Base-by-base conservation (phyloP, 2,113 vertebrate genomes). In the Myotis yumanensis region DNA sequence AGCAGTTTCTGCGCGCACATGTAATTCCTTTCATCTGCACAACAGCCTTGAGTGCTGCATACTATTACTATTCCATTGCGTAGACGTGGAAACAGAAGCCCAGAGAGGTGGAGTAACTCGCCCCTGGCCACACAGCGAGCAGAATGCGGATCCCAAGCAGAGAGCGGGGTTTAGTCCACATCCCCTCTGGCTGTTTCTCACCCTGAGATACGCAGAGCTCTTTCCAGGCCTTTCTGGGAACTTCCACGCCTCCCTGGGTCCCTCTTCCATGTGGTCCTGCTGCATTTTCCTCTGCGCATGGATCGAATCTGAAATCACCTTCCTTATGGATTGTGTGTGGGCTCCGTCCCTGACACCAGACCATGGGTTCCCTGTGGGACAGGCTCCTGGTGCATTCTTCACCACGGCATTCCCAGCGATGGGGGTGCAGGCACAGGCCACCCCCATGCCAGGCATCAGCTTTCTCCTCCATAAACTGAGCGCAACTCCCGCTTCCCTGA, bases 221-320 rank as follows among this genome's bases (percentile, higher is more conserved):
- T 9, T 17, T 77, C 14, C 32, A 72, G 77, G 43, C 20, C 86
- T 64, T 52, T 71, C 40, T 3, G 14, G 82, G 28, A 51, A 5
- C 59, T 25, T 71, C 51, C 5, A 14, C 12, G 1, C 37, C 3
- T 54, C 64, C 0, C 1, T 0, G 7, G 1, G 32, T 3, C 35
- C 0, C 84, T n/a, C 51, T 72, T 2, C 8, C 43, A 0, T 0
- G 0, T 0, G 35, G 22, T 5, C 35, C 73, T 54, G 68, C 43
- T 35, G 6, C 18, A 1, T 23, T 16, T 73, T 25, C n/a, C 12
- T 30, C 23, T 0, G 14, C 5, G 5, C 32, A 5, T 28, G 0
- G 14, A 23, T 1, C 0, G 1, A 20, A 15, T 40, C n/a, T 23
- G 35, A 43, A 37, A 12, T 11, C 22, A 0, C 2, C 57, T 20